Percentiles rank a stretch among this genome's conserved stretches.
Conservation (phyloP, 1,140 invertebrate species). For the Tyrophagus putrescentiae region DNA sequence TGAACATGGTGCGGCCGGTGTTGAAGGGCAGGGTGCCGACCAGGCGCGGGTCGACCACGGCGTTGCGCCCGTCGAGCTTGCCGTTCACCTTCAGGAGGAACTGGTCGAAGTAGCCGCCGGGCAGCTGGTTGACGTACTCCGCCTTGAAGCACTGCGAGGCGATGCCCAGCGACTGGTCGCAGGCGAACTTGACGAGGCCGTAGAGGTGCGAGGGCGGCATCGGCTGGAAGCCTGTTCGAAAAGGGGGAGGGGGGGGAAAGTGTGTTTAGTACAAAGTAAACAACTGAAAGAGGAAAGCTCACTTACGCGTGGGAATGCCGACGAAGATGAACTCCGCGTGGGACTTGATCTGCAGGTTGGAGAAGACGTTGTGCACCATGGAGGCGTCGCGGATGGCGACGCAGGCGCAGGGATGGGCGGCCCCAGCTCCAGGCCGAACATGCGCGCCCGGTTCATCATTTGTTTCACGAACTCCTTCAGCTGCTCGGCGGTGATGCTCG, state of each 20-base stretch:
- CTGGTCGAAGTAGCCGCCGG: conserved; percentile 39
- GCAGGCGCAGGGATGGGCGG: neutral
- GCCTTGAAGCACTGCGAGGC: conserved; percentile 64
- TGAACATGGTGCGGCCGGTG: neutral
- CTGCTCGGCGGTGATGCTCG: neutral
- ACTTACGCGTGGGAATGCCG: neutral
- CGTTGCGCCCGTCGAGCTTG: conserved; percentile 67
- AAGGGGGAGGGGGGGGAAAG: neutral
- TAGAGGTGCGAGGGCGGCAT: conserved; percentile 7
- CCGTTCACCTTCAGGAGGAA: conserved; percentile 67
- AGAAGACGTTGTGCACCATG: neutral
- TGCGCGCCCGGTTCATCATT: neutral
- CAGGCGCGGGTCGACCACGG: conserved; percentile 36
- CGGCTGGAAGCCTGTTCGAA: neutral
- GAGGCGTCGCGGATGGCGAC: neutral
- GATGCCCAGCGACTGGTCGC: conserved; percentile 54
- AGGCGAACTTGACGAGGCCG: conserved; percentile 48
- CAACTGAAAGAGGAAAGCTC: neutral
- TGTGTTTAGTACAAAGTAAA: neutral
- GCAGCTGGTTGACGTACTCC: conserved; percentile 34
- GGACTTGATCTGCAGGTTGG: neutral
- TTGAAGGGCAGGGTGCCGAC: neutral
- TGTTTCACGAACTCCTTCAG: neutral
- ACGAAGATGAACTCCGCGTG: neutral
- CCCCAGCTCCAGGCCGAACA: neutral